These are phyloP conservation scores for Silurus asotus DNA, from an alignment of 2,113 vertebrate species.

Conservation along the genomic window DNA sequence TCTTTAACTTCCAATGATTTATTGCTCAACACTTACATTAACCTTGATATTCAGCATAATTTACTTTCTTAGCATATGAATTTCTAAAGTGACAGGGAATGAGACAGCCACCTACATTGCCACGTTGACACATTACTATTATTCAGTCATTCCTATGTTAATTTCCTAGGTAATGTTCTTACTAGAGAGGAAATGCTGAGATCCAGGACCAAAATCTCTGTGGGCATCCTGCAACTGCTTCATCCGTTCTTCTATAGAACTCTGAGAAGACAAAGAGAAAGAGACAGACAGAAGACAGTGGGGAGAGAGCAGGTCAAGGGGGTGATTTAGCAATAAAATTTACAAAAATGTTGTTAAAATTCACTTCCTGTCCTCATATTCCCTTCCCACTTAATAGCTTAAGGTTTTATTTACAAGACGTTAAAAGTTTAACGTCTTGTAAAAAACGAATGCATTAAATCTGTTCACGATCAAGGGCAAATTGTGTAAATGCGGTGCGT, in stretches of 20 bases:
- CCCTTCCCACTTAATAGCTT: neutral
- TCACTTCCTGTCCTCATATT: neutral
- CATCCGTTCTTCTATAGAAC: constrained; percentile 87
- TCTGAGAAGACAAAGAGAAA: constrained; percentile 65
- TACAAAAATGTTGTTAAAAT: constrained; percentile 51
- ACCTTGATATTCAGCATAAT: neutral
- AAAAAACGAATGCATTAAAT: neutral
- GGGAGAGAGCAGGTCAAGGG: constrained; percentile 12
- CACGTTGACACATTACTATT: neutral
- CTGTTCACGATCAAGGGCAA: neutral
- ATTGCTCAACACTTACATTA: neutral
- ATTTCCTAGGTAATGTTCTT: constrained; percentile 59
- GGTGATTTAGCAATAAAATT: constrained; percentile 14
- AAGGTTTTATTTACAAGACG: constrained; percentile 64
- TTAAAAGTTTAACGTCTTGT: constrained; percentile 62
- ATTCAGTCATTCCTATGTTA: neutral
- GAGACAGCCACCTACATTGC: neutral
- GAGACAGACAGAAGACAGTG: constrained; percentile 6
- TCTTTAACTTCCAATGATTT: neutral
- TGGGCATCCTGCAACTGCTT: constrained; percentile 98
- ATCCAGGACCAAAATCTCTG: constrained; percentile 94
- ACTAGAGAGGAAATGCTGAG: constrained; percentile 98
- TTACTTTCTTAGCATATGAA: neutral
- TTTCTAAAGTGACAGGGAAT: neutral
- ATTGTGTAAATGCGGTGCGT: neutral